phyloP scores from a whole-genome alignment of 2,888 invertebrate species.

The Ellobium chinense region DNA sequence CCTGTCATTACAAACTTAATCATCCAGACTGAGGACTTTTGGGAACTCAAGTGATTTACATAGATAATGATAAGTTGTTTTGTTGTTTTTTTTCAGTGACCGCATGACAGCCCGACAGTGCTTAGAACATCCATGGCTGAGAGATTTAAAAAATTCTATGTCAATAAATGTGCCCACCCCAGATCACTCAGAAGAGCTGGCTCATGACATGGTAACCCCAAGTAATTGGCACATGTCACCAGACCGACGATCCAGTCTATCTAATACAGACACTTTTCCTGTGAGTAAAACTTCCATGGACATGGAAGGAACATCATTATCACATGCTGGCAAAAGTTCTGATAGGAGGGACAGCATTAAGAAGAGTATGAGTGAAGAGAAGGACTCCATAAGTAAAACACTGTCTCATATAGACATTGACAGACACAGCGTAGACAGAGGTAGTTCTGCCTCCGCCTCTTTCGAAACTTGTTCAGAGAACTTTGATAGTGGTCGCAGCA shows the following conservation, averaged over 20 bases:
- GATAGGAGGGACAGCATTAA: not conserved
- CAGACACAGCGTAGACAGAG: slow-evolving; percentile 25
- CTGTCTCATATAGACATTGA: slow-evolving; percentile 45
- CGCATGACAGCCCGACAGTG: slow-evolving; percentile 93
- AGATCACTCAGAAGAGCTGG: slow-evolving; percentile 50
- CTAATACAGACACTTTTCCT: not conserved
- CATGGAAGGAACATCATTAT: not conserved
- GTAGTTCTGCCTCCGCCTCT: slow-evolving; percentile 38
- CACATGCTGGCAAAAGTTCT: not conserved
- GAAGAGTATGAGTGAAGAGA: slow-evolving; percentile 34
- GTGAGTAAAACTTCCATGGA: not conserved
- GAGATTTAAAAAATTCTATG: slow-evolving; percentile 44
- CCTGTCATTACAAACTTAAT: too few species aligned
- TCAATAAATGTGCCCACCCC: slow-evolving; percentile 45
- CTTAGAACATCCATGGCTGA: slow-evolving; percentile 91
- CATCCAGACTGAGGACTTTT: too few species aligned
- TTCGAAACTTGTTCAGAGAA: slow-evolving; percentile 42
- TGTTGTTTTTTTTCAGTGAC: slow-evolving; percentile 83
- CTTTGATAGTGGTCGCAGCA: not conserved
- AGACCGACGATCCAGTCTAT: slow-evolving; percentile 44
- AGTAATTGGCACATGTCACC: slow-evolving; percentile 53
- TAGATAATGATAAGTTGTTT: too few species aligned
- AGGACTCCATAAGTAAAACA: slow-evolving; percentile 41
- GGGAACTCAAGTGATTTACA: too few species aligned
- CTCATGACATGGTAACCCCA: slow-evolving; percentile 50